Base-by-base conservation (phyloP, 2,888 invertebrate species). In the Coenonympha arcania region DNA sequence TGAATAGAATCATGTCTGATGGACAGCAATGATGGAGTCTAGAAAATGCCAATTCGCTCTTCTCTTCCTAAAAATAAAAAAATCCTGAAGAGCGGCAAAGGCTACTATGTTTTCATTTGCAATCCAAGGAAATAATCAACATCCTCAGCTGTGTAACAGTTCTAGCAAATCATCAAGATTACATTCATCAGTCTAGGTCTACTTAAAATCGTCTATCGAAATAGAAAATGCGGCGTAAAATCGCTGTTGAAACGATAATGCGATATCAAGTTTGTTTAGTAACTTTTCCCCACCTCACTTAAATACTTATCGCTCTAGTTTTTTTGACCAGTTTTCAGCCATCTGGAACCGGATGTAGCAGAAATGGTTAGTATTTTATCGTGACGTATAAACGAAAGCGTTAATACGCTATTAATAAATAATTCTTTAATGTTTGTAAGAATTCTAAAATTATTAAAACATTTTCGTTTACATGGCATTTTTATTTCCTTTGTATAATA, bases 231-330 rank as follows among this genome's bases (percentile, higher is more conserved):
- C 24, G 48, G 44, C 54, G 54, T 51, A 33, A 54, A 54, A 50
- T 54, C 24, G 44, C 19, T 37, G 44, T 51, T 54, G 48, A 40
- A 40, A 45, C 30, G 22, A n/a, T 6, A 11, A 24, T 11, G 26
- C 31, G 37, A 45, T 54, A 51, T 51, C 54, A 45, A 31, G 51
- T 54, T 54, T 50, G 41, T 54, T 41, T 54, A 51, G 54, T 48
- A 54, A 54, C 51, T 41, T 50, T 41, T 53, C 50, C 44, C 36
- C 44, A 48, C 41, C 30, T n/a, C n/a, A n/a, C n/a, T n/a, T n/a
- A n/a, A n/a, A n/a, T n/a, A n/a, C n/a, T 43, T 54, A 48, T 45
- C 36, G 44, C 18, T 44, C 37, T 16, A 28, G 44, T 53, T 53
- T 50, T n/a, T 48, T 39, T 34, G 50, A 45, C 26, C 41, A 48